phyloP scores from a whole-genome alignment of 92 coral and sea anemone genomes.

The Diadumene lineata region DNA sequence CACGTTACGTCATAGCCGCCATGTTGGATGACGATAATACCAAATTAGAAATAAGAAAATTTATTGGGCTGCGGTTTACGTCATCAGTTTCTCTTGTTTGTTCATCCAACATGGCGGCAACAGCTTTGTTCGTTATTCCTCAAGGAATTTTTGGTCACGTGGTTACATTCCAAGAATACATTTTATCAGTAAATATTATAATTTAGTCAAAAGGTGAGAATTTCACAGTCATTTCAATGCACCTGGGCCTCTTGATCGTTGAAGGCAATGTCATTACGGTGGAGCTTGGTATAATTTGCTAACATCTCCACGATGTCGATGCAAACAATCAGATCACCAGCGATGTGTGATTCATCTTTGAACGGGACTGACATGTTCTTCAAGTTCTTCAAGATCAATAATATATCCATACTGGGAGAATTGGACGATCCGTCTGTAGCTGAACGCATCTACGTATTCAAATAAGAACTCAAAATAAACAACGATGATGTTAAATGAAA shows the following conservation, averaged over 20 bases:
- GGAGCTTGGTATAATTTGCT: slow-evolving; percentile 25
- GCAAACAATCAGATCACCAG: slow-evolving; percentile 47
- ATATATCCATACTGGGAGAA: slow-evolving; percentile 22
- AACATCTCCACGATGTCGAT: slow-evolving; percentile 46
- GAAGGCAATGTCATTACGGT: slow-evolving; percentile 43
- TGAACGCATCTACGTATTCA: slow-evolving; percentile 4
- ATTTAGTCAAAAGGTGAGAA: too few species aligned
- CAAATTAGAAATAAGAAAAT: too few species aligned
- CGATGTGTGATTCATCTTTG: slow-evolving; percentile 49
- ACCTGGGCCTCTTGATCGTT: slow-evolving; percentile 50
- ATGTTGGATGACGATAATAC: too few species aligned
- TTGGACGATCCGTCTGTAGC: slow-evolving; percentile 13
- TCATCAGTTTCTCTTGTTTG: too few species aligned
- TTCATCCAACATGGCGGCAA: too few species aligned
- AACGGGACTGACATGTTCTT: slow-evolving; percentile 28
- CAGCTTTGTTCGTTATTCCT: too few species aligned
- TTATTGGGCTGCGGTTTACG: too few species aligned
- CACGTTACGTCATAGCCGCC: too few species aligned
- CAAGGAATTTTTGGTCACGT: too few species aligned
- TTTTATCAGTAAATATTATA: neutral
- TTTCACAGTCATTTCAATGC: neutral
- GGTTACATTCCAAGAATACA: neutral
- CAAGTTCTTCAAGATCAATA: slow-evolving; percentile 20
- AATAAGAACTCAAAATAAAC: neutral
- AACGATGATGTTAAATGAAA: too few species aligned